Base-by-base conservation (phyloP, 2,888 invertebrate genomes). In the Aleiodes testaceus region DNA sequence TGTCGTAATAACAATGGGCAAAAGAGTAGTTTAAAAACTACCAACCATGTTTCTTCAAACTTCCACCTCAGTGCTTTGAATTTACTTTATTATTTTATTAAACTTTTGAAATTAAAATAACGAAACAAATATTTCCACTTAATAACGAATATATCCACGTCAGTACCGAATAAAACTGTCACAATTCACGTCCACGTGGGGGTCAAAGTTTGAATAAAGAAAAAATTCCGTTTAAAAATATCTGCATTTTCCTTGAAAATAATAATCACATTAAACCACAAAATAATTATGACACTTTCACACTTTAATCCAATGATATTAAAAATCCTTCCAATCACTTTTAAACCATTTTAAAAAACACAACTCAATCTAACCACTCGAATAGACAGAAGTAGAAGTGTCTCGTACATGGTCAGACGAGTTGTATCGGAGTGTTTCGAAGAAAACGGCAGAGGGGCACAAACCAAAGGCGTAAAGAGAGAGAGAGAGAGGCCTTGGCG, bases 401-500 rank as follows among this genome's bases (percentile, higher is more conserved):
- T 20, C 14, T 22, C 7, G 47, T 45, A 45, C 22, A 45, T 63
- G 22, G 63, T 63, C 63, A 63, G 63, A 45, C 63, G 6, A 22
- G 45, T 45, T 11, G 44, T 44, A 63, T 45, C 63, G 14, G 26
- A 44, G 63, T 45, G 63, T 63, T 59, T 16, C 36, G 7, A 55
- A 26, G 42, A 59, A 59, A 59, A 59, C 59, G 59, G 42, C 42
- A 42, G 59, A 5, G 59, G 36, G 50, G 42, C 42, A 66, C 66
- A 42, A 55, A 70, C 49, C 63, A 64, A 45, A 52, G 67, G 59
- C 47, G 65, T 45, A 53, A 42, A 36, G 45, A 26, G 67, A 12
- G n/a, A 42, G 18, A 42, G 64, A 50, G 61, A 74, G 72, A 78
- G 75, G 75, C 75, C 78, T 77, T 74, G 75, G 74, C 78, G 78